Evolutionary conservation across 2,888 invertebrate genomes (phyloP).

Genomic region (Caprella mutica): DNA sequence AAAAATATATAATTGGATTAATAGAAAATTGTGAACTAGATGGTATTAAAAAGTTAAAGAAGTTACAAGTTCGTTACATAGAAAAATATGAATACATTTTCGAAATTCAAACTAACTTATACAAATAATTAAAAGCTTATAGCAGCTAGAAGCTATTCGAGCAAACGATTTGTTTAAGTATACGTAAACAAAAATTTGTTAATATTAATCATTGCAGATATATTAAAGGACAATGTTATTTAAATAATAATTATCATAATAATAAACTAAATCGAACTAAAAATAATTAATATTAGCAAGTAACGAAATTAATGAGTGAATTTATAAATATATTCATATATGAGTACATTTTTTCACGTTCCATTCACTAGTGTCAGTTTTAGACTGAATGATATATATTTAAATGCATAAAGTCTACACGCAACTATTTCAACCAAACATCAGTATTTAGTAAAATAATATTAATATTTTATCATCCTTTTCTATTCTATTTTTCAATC

Average conservation of each 20-base stretch:
- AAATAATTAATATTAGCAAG: constrained; percentile 1
- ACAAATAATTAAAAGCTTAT: constrained; percentile 3
- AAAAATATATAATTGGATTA: too few relatives aligned
- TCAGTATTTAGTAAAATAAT: neutral
- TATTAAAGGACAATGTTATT: neutral
- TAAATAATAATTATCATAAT: neutral
- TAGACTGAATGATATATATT: neutral
- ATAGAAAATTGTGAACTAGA: too few relatives aligned
- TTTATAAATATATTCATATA: constrained; percentile 14
- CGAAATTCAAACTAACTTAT: too few relatives aligned
- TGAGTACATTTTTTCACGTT: neutral
- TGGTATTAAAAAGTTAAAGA: too few relatives aligned
- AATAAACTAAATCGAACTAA: neutral
- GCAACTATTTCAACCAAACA: neutral
- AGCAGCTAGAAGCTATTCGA: neutral
- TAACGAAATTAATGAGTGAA: constrained; percentile 7
- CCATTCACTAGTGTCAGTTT: neutral
- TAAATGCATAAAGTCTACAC: neutral
- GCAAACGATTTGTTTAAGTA: neutral
- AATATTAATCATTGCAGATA: neutral
- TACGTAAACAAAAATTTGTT: constrained; percentile 1
- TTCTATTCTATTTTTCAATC: neutral
- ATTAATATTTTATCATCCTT: neutral
- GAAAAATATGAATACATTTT: too few relatives aligned
- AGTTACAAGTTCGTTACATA: too few relatives aligned